Percentiles rank a stretch among this genome's conserved stretches.
Evolutionary conservation across 2,888 invertebrate genomes (phyloP).

Genomic region (Epirrita christyi): DNA sequence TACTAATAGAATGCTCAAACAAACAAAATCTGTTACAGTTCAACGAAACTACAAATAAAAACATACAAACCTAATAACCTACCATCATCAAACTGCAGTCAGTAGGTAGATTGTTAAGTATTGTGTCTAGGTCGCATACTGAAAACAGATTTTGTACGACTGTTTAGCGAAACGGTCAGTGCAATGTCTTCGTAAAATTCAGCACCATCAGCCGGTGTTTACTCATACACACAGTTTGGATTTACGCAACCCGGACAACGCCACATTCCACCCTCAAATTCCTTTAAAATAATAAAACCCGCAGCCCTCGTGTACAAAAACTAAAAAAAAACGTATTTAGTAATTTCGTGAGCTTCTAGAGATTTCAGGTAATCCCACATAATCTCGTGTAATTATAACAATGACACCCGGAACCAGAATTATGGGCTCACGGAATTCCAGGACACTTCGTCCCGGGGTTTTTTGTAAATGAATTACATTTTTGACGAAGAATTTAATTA

Average conservation of each 20-base stretch:
- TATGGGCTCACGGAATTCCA: constrained; percentile 35
- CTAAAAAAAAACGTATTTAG: constrained; percentile 47
- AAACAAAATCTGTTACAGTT: no score
- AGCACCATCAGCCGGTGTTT: no score
- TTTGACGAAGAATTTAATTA: constrained; percentile 64
- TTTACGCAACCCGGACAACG: neutral
- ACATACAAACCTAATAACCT: no score
- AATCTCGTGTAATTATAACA: constrained; percentile 69
- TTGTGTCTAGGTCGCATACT: no score
- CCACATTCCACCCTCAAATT: constrained; percentile 13
- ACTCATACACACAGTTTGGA: no score
- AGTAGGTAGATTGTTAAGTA: no score
- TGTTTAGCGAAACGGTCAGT: no score
- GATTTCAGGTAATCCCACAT: constrained; percentile 67
- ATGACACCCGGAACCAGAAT: constrained; percentile 55
- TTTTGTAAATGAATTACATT: constrained; percentile 68
- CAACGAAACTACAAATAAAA: no score
- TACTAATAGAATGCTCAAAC: no score
- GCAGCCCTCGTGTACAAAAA: constrained; percentile 19
- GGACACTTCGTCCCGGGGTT: constrained; percentile 44
- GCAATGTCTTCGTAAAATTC: no score
- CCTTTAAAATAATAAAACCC: constrained; percentile 19
- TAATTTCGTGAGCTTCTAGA: constrained; percentile 55
- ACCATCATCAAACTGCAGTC: no score
- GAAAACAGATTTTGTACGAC: no score